These are phyloP conservation scores for Toxotes chatareus DNA, from an alignment of 2,113 vertebrate species.

Conservation along the genomic window DNA sequence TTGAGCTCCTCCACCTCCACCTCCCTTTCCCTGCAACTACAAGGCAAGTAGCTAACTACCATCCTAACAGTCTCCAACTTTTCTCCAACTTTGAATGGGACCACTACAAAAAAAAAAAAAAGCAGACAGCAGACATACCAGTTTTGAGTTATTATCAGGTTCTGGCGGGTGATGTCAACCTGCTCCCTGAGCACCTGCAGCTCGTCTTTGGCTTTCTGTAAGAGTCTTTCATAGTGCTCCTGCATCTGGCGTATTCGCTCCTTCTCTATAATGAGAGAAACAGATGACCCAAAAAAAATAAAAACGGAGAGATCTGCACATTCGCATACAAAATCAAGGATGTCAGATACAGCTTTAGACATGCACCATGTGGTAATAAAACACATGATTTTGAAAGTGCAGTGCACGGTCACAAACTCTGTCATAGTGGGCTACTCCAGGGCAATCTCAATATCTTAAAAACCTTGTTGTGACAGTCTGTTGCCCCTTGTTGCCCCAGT, in stretches of 20 bases:
- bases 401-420: neutral
- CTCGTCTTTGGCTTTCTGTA: slow-evolving; percentile 80
- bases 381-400: neutral
- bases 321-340: neutral
- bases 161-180: slow-evolving; percentile 69
- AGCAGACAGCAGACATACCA: slow-evolving; percentile 23
- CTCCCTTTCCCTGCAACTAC: slow-evolving; percentile 77
- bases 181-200: slow-evolving; percentile 79
- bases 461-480: slow-evolving; percentile 66
- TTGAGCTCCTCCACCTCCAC: slow-evolving; percentile 79
- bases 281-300: neutral
- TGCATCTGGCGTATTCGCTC: slow-evolving; percentile 78
- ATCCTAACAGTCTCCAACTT: neutral
- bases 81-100: neutral
- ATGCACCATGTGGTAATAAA: neutral
- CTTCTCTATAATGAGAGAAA: slow-evolving; percentile 44
- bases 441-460: slow-evolving; percentile 55
- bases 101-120: too few relatives aligned
- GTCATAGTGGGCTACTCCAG: neutral
- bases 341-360: neutral
- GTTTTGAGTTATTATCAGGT: slow-evolving; percentile 64
- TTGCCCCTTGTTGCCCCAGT: slow-evolving; percentile 55
- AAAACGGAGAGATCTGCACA: neutral
- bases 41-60: neutral
- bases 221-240: slow-evolving; percentile 80